These are phyloP conservation scores for Schizopygopsis malacanthus DNA, from an alignment of 2,797 vertebrate species.

Conservation along the genomic window DNA sequence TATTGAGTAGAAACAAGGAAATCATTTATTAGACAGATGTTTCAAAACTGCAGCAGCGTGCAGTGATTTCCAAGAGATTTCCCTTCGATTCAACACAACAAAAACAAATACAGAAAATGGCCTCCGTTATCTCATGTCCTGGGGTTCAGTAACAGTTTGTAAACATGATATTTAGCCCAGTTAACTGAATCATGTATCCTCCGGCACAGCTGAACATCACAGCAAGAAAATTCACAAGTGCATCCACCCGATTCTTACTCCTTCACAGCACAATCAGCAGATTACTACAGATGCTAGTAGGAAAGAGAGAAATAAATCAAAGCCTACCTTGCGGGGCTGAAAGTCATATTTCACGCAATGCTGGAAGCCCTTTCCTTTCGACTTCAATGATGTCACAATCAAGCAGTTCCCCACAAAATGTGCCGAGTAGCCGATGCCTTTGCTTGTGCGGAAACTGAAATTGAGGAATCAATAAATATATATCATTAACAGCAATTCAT, in stretches of 20 bases:
- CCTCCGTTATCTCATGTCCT: conserved; percentile 10
- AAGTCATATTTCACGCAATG: conserved; percentile 99
- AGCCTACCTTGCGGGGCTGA: conserved; percentile 93
- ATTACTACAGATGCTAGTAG: background rate
- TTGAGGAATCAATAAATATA: conserved; percentile 44
- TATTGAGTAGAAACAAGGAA: conserved; percentile 27
- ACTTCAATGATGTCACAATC: conserved; percentile 96
- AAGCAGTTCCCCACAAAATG: conserved; percentile 97
- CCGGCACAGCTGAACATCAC: background rate
- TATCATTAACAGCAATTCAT: background rate
- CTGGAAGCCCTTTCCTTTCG: conserved; percentile 98
- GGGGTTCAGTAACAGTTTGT: conserved; percentile 10
- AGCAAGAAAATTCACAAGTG: conserved; percentile 27
- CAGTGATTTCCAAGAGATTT: conserved; percentile 20
- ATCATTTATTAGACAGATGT: conserved; percentile 40
- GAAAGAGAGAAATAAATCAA: conserved; percentile 29
- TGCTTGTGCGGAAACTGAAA: conserved; percentile 94
- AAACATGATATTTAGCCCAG: conserved; percentile 32
- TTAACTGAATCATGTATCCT: conserved; percentile 23
- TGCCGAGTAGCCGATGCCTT: conserved; percentile 96
- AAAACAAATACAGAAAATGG: conserved; percentile 13
- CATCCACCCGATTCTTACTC: conserved; percentile 10
- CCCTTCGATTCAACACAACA: conserved; percentile 3
- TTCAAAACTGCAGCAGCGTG: conserved; percentile 12
- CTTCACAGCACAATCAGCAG: conserved; percentile 5